These are phyloP conservation scores for Pharmacophagus antenor DNA, from an alignment of 2,888 invertebrate species.

Conservation along the genomic window DNA sequence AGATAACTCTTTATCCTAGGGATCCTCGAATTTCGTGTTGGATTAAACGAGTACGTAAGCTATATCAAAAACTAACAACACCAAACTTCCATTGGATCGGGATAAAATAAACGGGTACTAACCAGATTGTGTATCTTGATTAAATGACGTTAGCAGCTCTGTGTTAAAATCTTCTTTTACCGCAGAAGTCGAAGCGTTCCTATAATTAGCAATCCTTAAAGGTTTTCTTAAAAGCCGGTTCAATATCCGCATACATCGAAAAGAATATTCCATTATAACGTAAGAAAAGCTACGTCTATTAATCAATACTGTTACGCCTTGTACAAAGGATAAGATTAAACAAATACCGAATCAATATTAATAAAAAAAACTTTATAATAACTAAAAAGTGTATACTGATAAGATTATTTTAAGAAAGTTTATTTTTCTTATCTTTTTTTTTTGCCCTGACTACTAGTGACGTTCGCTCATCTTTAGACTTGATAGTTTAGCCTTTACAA, in stretches of 20 bases:
- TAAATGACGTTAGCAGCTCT: conserved; percentile 57
- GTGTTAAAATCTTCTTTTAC: conserved; percentile 59
- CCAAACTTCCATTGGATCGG: too few relatives aligned
- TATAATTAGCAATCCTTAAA: conserved; percentile 45
- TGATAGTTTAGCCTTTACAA: too few relatives aligned
- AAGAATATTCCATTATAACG: conserved; percentile 54
- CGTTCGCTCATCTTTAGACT: too few relatives aligned
- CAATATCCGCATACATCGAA: conserved; percentile 52
- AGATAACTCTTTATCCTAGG: too few relatives aligned
- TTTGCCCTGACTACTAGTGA: background rate
- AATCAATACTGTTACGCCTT: background rate
- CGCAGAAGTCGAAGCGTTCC: conserved; percentile 51
- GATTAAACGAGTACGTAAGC: too few relatives aligned
- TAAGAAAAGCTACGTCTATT: background rate
- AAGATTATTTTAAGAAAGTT: conserved; percentile 16
- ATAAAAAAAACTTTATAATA: conserved; percentile 5
- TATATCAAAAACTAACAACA: too few relatives aligned
- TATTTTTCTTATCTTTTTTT: conserved; percentile 20
- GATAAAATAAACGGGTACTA: conserved; percentile 37
- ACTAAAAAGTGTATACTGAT: conserved; percentile 13
- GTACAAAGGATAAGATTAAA: background rate
- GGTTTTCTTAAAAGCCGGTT: conserved; percentile 65
- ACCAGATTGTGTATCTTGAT: conserved; percentile 65
- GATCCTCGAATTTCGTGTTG: too few relatives aligned
- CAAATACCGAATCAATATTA: conserved; percentile 15